Base-by-base conservation (phyloP, 2,797 vertebrate species). In the Xenentodon cancila region DNA sequence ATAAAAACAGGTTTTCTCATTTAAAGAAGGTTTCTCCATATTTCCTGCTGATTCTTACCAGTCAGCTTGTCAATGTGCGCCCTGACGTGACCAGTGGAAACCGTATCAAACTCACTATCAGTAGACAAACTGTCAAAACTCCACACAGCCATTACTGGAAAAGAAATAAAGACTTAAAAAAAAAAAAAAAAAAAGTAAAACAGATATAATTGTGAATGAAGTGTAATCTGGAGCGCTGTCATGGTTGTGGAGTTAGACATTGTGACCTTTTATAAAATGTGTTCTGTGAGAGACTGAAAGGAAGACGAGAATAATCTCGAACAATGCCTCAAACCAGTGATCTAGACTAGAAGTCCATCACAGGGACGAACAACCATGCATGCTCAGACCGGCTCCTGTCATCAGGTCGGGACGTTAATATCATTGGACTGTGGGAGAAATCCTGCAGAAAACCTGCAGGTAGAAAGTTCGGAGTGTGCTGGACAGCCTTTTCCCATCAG, bases 51-150 rank as follows among this genome's bases (percentile, higher is more conserved):
- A 53, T 37, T 64, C 58, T 73, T 68, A 93, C 92, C 89, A 63
- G 76, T 76, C 21, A 20, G 64, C 44, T 53, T 84, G 62, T 73
- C 59, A 50, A 94, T 70, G 43, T 92, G 84, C 47, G 71, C 64
- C 30, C 77, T 80, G 61, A 92, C 79, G 34, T 61, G 76, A 55
- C 90, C 87, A 4, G 87, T 91, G 54, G 74, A 78, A 63, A 90
- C 88, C 1, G 91, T 92, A 54, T 94, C 90, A 48, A 93, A 78
- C 78, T 95, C 89, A 25, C 92, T 92, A 77, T 92, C 91, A 18
- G 91, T 82, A 19, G 89, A 90, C 76, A 93, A 85, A 0, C 66
- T 54, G 66, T 93, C 92, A 73, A 93, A 94, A 72, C 84, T 89
- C 75, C 64, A 74, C 54, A 93, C 46, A 9, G 91, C 78, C 11